Base-by-base conservation (phyloP, 2,797 vertebrate species). In the Falco columbarius region DNA sequence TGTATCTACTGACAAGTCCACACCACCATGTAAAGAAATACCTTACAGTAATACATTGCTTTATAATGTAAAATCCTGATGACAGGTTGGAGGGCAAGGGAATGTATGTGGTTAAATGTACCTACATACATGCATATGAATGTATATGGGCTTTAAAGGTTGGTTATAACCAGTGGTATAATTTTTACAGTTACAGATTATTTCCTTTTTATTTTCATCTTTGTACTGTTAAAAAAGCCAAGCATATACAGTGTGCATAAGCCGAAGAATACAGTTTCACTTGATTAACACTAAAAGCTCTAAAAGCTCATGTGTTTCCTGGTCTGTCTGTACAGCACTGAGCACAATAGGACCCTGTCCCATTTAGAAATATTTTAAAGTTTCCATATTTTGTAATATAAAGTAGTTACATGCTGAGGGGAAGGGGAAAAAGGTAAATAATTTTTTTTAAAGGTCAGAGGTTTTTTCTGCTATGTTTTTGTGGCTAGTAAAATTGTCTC, bases 281-380 rank as follows among this genome's bases (percentile, higher is more conserved):
- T 91, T 81, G 79, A 87, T 96, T 91, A 91, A 66, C 81, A 65
- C 82, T 89, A 82, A 94, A 94, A 89, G 23, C 71, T 91, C 80
- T 89, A 82, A 94, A 94, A 89, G 23, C 71, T 91, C 30, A 21
- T 95, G 93, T 93, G 51, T 92, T 91, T 88, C 81, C 21, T 61
- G 6, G 7, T 23, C 38, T 89, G 40, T 93, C 52, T 62, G 59
- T 91, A 51, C 29, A 67, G 42, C 62, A 61, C 55, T 0, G 1
- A 62, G 63, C 67, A 51, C 62, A 62, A 77, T 46, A 74, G 47
- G 72, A 93, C 47, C 19, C 5, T 29, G 38, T 89, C 70, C 81
- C 47, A 38, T 32, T 29, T 70, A 81, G 73, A 92, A 86, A 54
- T 46, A n/a, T 40, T 81, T 77, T 27, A 19, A 91, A 94, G 68